Evolutionary conservation across 2,113 vertebrate genomes (phyloP), one percentile per base, ranked within the genome.

Genomic region (Dryoscopus gambensis): DNA sequence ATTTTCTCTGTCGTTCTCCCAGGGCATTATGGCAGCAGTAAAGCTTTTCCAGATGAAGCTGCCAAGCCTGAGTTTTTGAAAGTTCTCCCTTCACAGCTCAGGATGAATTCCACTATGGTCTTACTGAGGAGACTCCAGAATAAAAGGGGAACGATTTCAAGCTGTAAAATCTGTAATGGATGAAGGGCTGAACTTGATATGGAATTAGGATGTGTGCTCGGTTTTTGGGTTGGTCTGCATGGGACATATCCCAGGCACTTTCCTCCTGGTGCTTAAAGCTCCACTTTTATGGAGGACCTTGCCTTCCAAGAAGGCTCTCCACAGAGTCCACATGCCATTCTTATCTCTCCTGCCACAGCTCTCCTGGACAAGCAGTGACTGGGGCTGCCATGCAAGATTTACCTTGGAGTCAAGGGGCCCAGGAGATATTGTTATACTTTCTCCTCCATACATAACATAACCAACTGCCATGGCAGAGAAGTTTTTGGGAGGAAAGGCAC

Each of bases 21-120:
- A 87, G 80, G 93, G 80, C 68, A 84, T 95, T 89, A 81, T 71
- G 60, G 71, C 76, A 94, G 77, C 56, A 63, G 39, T 19, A 84
- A 90, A 92, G 21, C 21, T 92, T 91, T 95, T 95, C 65, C 89
- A 95, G 69, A 68, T 27, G 52, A 64, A 82, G 31, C 25, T 71
- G 57, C 69, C 87, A 91, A 92, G 60, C 19, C 44, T 33, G 60
- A 64, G 12, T 47, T 87, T 95, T 93, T 10, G 3, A 23, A 93
- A 65, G 17, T 57, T 76, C 37, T 85, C 31, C n/a, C 35, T 89
- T 87, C 82, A 50, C 82, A 70, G 55, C 71, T 89, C 39, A 77
- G 56, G 33, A 50, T 50, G 37, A 83, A 77, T 84, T 70, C 15
- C 28, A 40, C 63, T 52, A 13, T 5, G 20, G 19, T 77, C 35